Base-by-base conservation (phyloP, 2,797 vertebrate genomes). In the Tapera naevia region DNA sequence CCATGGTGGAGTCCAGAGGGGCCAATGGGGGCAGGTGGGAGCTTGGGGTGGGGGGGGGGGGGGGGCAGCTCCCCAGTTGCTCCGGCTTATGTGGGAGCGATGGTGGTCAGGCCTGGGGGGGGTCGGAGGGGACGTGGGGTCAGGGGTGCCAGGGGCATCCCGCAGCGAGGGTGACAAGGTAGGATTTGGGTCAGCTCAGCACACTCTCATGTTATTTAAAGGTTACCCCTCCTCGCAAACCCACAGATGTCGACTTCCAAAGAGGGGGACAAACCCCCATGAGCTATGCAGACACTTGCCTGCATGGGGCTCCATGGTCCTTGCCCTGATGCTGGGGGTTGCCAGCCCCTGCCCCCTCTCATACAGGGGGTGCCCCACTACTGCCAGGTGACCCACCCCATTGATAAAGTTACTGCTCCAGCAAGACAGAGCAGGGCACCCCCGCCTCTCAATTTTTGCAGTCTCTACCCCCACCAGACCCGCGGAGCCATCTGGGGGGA, bases 91-190 rank as follows among this genome's bases (percentile, higher is more conserved):
- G 41, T 21, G 57, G 35, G 35, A 60, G 37, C 2, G 1, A n/a
- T 9, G 46, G 46, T 60, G 32, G 17, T 33, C 81, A 35, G 41
- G 17, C 15, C 10, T 12, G 50, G 39, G 50, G 50, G n/a, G 58
- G 60, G 45, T 0, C 17, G 0, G 0, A 30, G 48, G 33, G 16
- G 8, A 10, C 3, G 11, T 24, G 10, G 16, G 21, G 3, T 9
- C 2, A 3, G 35, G 46, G 58, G 28, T 9, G 17, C 16, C 13
- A 7, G 0, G 41, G 25, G 4, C 46, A 33, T 39, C 46, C 76
- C 14, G 0, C 3, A 2, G 17, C 4, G 83, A 41, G 23, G n/a
- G 5, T 0, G 2, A 8, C 25, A 13, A 28, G 25, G 39, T 10
- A 74, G 41, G 22, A 50, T 50, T 50, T 0, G 7, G 70, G 48